These are phyloP conservation scores for Physocephala rufipes DNA, from an alignment of 2,888 invertebrate genomes.

Conservation along the genomic window DNA sequence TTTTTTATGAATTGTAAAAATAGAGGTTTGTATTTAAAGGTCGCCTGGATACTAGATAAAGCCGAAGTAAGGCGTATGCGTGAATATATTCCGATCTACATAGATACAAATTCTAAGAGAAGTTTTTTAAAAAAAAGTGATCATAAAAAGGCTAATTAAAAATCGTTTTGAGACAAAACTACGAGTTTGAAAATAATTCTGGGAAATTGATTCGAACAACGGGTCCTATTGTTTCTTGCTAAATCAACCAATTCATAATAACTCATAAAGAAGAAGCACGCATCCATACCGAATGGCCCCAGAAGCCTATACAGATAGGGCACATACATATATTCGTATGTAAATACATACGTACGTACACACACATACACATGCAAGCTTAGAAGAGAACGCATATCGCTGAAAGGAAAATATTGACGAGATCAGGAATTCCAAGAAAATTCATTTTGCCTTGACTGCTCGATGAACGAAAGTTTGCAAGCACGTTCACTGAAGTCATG, in stretches of 20 bases:
- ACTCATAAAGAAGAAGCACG: slow-evolving; percentile 15
- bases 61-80: no score
- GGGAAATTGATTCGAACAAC: slow-evolving; percentile 65
- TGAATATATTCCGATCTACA: background rate
- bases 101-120: background rate
- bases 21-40: background rate
- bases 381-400: background rate
- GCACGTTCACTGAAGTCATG: slow-evolving; percentile 13
- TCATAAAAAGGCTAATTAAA: slow-evolving; percentile 65
- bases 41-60: background rate
- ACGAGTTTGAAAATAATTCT: slow-evolving; percentile 65
- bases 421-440: background rate
- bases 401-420: background rate
- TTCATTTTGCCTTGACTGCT: background rate
- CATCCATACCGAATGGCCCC: slow-evolving; percentile 11
- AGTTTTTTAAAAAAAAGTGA: slow-evolving; percentile 19
- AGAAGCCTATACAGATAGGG: background rate
- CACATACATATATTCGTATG: background rate
- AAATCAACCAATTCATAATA: slow-evolving; percentile 30
- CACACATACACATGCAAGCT: background rate
- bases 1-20: background rate
- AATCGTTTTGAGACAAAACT: slow-evolving; percentile 60
- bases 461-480: background rate
- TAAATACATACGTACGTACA: background rate
- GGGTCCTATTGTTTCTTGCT: slow-evolving; percentile 55